Base-by-base conservation (phyloP, 2,888 invertebrate genomes). In the Xanthorhoe spadicearia region DNA sequence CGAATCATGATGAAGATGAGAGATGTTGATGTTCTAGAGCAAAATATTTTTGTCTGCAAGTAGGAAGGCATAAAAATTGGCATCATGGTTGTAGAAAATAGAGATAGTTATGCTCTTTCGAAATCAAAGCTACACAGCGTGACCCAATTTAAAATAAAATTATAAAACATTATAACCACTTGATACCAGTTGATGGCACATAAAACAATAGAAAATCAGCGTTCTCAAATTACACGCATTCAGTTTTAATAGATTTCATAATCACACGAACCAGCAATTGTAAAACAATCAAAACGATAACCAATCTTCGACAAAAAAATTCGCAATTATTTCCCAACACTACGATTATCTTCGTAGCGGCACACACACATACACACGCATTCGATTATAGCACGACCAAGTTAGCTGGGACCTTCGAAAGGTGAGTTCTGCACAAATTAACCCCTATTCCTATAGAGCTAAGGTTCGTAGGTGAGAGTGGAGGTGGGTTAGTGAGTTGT, bases 251-350 rank as follows among this genome's bases (percentile, higher is more conserved):
- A 69, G 67, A 69, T 80, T 79, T 76, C 75, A 67, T 76, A 80
- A 78, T 74, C 66, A 70, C 70, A 68, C 61, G 58, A 58, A 72
- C 69, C 60, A 66, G 72, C 81, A 84, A 83, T 82, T 79, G 63
- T 74, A 75, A 75, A 79, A 76, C 77, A 78, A 82, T 80, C 76
- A 72, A 72, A 70, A 54, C 73, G 69, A 79, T 79, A 77, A 75
- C 55, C 81, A 78, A 81, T 78, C 80, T 83, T 89, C 87, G 84
- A 86, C 85, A 85, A 83, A 82, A 80, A 80, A 76, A 81, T 83
- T 83, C 84, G 83, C 81, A 84, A 87, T 72, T 60, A 61, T 86
- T 85, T 82, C 88, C 82, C 91, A 88, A 88, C 91, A 82, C 90
- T 90, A 89, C 73, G 78, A 82, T 85, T 86, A 85, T 83, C 82